Evolutionary conservation across 1,140 invertebrate genomes (phyloP), one percentile per base, ranked within the genome.

Genomic region (Sipha flava): DNA sequence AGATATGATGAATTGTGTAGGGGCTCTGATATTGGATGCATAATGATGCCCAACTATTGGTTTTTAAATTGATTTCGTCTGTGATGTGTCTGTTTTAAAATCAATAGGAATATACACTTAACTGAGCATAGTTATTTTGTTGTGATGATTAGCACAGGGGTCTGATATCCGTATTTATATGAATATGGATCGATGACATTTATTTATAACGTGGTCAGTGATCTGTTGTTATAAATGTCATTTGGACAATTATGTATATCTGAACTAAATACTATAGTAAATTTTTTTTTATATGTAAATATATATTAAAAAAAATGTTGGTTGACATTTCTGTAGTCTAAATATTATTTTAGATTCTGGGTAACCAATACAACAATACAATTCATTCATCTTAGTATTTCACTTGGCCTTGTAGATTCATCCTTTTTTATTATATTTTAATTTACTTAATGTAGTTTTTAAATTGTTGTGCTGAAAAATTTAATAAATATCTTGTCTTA

Each of bases 141-240:
- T 57, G 57, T 77, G 49, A 77, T 57, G 52, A 77, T 57, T 34
- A n/a, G 70, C 70, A 52, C 70, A 73, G 70, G 70, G 47, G 70
- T 73, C 47, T 73, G 70, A 73, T 73, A 70, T 73, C n/a, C 54
- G 23, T 52, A 37, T 49, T 49, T 14, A n/a, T n/a, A 54, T 73
- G 70, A 73, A 21, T 73, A 54, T 26, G 54, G 47, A 54, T 47
- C 10, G 0, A 31, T 54, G 16, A 34, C 43, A 73, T 73, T 73
- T 73, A 72, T 49, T 73, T 31, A 37, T 52, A 52, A 52, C 29
- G 29, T 73, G 70, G 47, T 73, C 70, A 7, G 70, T 73, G 47
- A 73, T 73, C 70, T 52, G 45, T 73, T 73, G 18, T 52, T 34
- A 5, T 73, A 73, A 52, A 73, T 54, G 23, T 54, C 37, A 9